These are phyloP conservation scores for Dynastes hyllus DNA, from an alignment of 2,888 invertebrate genomes.

Conservation along the genomic window DNA sequence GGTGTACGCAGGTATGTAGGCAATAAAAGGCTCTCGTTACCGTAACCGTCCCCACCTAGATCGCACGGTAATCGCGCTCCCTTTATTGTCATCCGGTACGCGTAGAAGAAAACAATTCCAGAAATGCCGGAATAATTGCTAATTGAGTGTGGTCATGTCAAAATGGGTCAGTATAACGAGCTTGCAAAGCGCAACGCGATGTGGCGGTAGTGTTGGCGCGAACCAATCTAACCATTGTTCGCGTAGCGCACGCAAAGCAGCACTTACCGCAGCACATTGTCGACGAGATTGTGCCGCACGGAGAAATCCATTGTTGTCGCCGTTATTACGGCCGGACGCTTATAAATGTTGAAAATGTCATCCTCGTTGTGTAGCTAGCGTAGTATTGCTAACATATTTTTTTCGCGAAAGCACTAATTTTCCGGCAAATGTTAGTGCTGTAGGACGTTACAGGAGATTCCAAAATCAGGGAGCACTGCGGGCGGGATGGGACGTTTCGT, in stretches of 20 bases:
- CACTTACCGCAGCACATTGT: slow-evolving; percentile 16
- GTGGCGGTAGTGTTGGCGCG: slow-evolving; percentile 1
- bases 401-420: no score
- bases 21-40: slow-evolving; percentile 15
- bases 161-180: slow-evolving; percentile 47
- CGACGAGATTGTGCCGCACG: slow-evolving; percentile 20
- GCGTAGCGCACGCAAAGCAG: slow-evolving; percentile 35
- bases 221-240: slow-evolving; percentile 38
- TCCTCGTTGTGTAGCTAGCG: not conserved
- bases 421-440: no score
- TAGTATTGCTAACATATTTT: no score
- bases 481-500: no score
- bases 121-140: slow-evolving; percentile 43
- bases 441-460: no score
- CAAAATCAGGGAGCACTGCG: no score
- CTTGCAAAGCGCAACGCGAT: slow-evolving; percentile 35
- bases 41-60: slow-evolving; percentile 33
- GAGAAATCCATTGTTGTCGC: slow-evolving; percentile 16
- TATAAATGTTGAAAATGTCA: slow-evolving; percentile 19
- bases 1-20: not conserved
- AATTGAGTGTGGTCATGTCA: slow-evolving; percentile 44
- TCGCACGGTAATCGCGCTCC: slow-evolving; percentile 38
- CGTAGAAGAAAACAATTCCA: slow-evolving; percentile 42
- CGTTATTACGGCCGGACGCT: not conserved
- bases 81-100: slow-evolving; percentile 36